phyloP scores from a whole-genome alignment of 2,113 vertebrate genomes.

The Chaetodon trifascialis region DNA sequence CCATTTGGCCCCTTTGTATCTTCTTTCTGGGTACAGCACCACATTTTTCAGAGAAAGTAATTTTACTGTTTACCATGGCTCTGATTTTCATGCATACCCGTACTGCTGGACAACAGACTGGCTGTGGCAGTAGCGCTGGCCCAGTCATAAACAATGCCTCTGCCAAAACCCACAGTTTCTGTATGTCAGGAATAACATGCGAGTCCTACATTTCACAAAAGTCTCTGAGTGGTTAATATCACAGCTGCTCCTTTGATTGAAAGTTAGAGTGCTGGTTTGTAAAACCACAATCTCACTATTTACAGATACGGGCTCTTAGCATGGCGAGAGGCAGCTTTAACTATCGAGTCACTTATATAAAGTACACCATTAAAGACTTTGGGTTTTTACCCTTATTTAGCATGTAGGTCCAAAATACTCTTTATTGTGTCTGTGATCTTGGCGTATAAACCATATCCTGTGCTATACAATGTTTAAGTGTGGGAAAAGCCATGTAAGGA shows the following conservation, averaged over 20 bases:
- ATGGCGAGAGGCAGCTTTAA: constrained; percentile 76
- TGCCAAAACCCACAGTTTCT: constrained; percentile 72
- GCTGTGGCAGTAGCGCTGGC: constrained; percentile 40
- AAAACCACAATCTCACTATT: constrained; percentile 75
- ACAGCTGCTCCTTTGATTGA: constrained; percentile 68
- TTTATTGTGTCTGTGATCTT: constrained; percentile 78
- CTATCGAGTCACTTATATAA: constrained; percentile 77
- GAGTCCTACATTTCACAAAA: constrained; percentile 62
- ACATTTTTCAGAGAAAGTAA: constrained; percentile 56
- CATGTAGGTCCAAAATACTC: constrained; percentile 76
- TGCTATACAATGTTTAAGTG: constrained; percentile 54
- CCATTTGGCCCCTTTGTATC: constrained; percentile 67
- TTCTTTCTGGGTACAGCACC: constrained; percentile 60
- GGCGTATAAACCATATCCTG: constrained; percentile 59
- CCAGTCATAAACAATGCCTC: constrained; percentile 66
- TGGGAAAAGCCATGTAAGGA: constrained; percentile 44
- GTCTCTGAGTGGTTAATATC: constrained; percentile 74
- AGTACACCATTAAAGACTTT: constrained; percentile 77
- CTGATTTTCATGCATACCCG: constrained; percentile 54
- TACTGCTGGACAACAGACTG: constrained; percentile 52
- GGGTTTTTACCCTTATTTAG: constrained; percentile 77
- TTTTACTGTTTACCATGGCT: constrained; percentile 77
- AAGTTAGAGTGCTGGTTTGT: constrained; percentile 61
- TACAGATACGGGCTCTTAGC: constrained; percentile 73
- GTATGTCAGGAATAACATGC: constrained; percentile 75